A percentile compares a stretch with the other conserved stretches of the same genome.
Conservation (phyloP, 2,113 vertebrate species). For the Dendropsophus ebraccatus region DNA sequence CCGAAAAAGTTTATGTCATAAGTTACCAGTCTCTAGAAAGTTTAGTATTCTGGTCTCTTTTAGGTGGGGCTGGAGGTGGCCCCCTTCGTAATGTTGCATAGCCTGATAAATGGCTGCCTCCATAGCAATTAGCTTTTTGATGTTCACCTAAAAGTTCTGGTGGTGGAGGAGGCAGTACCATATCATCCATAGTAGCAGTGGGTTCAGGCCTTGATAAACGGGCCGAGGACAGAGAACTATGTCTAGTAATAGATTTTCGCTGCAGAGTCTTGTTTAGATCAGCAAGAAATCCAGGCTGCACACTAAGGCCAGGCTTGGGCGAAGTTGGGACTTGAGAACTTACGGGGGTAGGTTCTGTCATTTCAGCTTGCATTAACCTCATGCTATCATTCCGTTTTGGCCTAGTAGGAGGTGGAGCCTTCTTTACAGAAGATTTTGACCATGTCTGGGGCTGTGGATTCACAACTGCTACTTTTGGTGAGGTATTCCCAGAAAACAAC, state of each 20-base stretch:
- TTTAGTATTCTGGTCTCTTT: constrained; percentile 93
- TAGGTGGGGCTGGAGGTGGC: constrained; percentile 91
- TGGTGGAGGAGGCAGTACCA: constrained; percentile 90
- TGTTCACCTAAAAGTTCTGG: constrained; percentile 88
- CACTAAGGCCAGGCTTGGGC: constrained; percentile 84
- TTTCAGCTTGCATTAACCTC: constrained; percentile 74
- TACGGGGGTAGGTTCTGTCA: constrained; percentile 68
- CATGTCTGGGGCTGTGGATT: constrained; percentile 90
- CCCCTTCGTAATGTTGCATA: constrained; percentile 94
- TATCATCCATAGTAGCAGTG: constrained; percentile 91
- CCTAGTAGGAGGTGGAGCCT: constrained; percentile 84
- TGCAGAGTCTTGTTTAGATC: constrained; percentile 95
- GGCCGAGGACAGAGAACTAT: constrained; percentile 84
- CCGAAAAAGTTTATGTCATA: not conserved
- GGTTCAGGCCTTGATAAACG: constrained; percentile 81
- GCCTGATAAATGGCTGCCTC: constrained; percentile 89
- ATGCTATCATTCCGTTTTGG: constrained; percentile 85
- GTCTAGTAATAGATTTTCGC: constrained; percentile 91
- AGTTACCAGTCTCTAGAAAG: constrained; percentile 92
- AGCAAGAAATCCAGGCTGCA: constrained; percentile 92
- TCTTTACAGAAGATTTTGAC: constrained; percentile 85
- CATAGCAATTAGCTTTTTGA: constrained; percentile 77
- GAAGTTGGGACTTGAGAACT: constrained; percentile 83
- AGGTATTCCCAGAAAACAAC: constrained; percentile 73
- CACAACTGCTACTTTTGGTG: constrained; percentile 88